Evolutionary conservation across 2,113 vertebrate genomes (phyloP), one percentile per base, ranked within the genome.

Genomic region (Procavia capensis): DNA sequence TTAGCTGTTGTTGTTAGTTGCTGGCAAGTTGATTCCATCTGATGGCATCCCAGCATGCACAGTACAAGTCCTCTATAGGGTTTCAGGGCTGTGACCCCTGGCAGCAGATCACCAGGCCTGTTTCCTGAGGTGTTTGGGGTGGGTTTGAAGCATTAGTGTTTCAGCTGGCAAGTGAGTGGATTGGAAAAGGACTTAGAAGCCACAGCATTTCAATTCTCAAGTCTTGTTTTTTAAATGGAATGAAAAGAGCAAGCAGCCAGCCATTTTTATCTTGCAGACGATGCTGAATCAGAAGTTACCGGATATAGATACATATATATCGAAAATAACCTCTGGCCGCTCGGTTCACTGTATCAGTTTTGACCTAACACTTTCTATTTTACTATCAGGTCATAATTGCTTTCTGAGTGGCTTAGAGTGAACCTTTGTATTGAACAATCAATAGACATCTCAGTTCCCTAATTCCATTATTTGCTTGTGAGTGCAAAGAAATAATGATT

Each of bases 241-340:
- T 27, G 59, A 39, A 29, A 87, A 34, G 7, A 27, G 7, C 17
- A 16, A 1, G 61, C 27, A 19, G 41, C 1, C 8, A 3, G 63
- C 9, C 1, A 0, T 36, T 22, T 76, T 36, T 41, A 31, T n/a
- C 39, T 0, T 9, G 6, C 1, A 8, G 29, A 22, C 9, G 3
- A 3, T 39, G 17, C 9, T 22, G 1, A n/a, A 3, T 36, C 0
- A 27, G 31, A 81, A 27, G 2, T 1, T 6, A 2, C 10, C 36
- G 4, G 20, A 27, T 7, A 24, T 1, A 1, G 0, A 0, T 20
- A 27, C 5, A 24, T 1, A 1, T 0, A 0, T 20, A 6, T 11
- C 16, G 76, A 25, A 20, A n/a, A 29, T 2, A 36, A 3, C 20
- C 5, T n/a, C 20, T 31, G 36, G 11, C 10, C 59, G 9, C 3